Percentiles rank a stretch among this genome's conserved stretches.
Conservation (phyloP, 1,140 invertebrate species). For the Parasteatoda tepidariorum region DNA sequence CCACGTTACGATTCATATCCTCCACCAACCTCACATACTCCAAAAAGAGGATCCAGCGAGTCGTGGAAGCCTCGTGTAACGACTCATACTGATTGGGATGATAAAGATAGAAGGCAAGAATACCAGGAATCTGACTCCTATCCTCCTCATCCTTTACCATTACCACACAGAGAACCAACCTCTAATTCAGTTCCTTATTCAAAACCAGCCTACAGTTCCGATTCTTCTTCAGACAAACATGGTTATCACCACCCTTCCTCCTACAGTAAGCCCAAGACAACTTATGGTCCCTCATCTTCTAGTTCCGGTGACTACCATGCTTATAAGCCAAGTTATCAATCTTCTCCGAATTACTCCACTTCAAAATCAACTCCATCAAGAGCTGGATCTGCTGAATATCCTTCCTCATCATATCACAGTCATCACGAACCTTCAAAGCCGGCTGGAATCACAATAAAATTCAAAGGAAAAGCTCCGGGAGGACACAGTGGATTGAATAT, state of each 20-base stretch:
- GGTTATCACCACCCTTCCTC: not conserved
- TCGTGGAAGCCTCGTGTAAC: slow-evolving; percentile 2
- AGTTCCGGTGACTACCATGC: slow-evolving; percentile 11
- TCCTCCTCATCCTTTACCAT: slow-evolving; percentile 9
- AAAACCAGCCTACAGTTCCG: not conserved
- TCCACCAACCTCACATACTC: not conserved
- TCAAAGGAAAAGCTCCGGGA: slow-evolving; percentile 11
- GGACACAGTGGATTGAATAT: slow-evolving; percentile 20
- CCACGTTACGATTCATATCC: not conserved
- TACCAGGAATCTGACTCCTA: not conserved
- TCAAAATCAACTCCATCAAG: slow-evolving; percentile 16
- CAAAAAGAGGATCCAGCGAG: slow-evolving; percentile 3
- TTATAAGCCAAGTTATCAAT: slow-evolving; percentile 18
- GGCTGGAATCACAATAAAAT: slow-evolving; percentile 26
- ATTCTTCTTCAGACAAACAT: slow-evolving; percentile 8
- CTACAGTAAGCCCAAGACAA: not conserved
- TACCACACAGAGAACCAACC: slow-evolving; percentile 8
- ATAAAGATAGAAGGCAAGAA: slow-evolving; percentile 28
- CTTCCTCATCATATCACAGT: slow-evolving; percentile 2
- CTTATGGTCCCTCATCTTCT: not conserved
- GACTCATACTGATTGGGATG: slow-evolving; percentile 43
- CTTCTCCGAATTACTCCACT: slow-evolving; percentile 24
- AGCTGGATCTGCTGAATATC: slow-evolving; percentile 25
- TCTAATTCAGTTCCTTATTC: not conserved
- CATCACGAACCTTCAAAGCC: not conserved